Base-by-base conservation (phyloP, 2,888 invertebrate genomes). In the Falcaria lacertinaria region DNA sequence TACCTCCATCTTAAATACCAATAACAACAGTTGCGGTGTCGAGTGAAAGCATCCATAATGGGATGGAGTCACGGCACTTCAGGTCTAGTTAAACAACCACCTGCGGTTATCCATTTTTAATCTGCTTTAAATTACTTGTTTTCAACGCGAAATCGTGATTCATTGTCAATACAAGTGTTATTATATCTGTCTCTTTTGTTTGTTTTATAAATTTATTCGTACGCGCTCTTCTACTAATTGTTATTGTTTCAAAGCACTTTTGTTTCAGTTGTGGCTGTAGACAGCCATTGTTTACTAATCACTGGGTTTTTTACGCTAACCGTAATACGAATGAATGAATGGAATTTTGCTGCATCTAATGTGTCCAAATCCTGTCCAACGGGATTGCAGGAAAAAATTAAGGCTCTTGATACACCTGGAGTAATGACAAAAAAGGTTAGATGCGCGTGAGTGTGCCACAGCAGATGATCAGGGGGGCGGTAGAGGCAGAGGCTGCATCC, bases 151-250 rank as follows among this genome's bases (percentile, higher is more conserved):
- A 44, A 48, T 44, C 50, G 62, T 80, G 74, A 80, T 69, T 80
- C 78, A 81, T 61, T 75, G 71, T 80, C 74, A 65, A 67, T 71
- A 69, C 80, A 80, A 77, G 75, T 81, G 79, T 70, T 70, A 54
- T 62, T 65, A 50, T 55, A 51, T 54, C 57, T 51, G 46, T 61
- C 54, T 56, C 49, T 39, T 63, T 63, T 52, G 54, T 48, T 44
- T 54, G 54, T 60, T 64, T 62, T 65, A 59, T 64, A 28, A 28
- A 11, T 49, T 59, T 63, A 53, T 61, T 58, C 45, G 48, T 53
- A 51, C 57, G 58, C 47, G 47, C 60, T 64, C 52, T 57, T 69
- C 54, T 55, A 47, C 50, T 61, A 60, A 60, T 67, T 72, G 55
- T 64, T 61, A 63, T 63, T 50, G 57, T 58, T 66, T 66, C 55